phyloP scores from a whole-genome alignment of 2,888 invertebrate species.

The Trichopria drosophilae region DNA sequence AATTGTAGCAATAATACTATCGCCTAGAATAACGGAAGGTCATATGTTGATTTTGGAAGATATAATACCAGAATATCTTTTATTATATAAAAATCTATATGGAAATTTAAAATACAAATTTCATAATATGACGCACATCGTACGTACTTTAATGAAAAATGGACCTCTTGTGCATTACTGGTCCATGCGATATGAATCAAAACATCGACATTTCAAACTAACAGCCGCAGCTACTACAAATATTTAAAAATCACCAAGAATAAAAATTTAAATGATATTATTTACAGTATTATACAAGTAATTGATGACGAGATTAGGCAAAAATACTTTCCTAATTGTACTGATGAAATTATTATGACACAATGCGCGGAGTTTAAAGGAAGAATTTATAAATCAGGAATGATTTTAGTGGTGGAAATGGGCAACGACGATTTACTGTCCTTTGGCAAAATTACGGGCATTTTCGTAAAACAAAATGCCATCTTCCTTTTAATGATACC shows the following conservation, averaged over 20 bases:
- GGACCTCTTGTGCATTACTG: constrained; percentile 31
- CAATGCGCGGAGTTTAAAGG: constrained; percentile 6
- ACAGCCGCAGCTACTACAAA: constrained; percentile 12
- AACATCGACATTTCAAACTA: constrained; percentile 25
- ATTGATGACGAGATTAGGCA: not conserved
- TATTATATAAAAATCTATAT: constrained; percentile 20
- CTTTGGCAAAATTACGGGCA: constrained; percentile 16
- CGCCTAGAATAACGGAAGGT: constrained; percentile 19
- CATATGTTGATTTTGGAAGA: constrained; percentile 13
- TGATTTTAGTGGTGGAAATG: constrained; percentile 17
- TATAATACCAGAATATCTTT: constrained; percentile 22
- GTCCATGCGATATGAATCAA: constrained; percentile 35
- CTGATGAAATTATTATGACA: constrained; percentile 3
- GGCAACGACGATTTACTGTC: constrained; percentile 9
- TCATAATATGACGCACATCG: constrained; percentile 34
- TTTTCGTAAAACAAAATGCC: constrained; percentile 15
- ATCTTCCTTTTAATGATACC: constrained; percentile 11
- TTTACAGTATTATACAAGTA: constrained; percentile 17
- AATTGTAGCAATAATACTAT: constrained; percentile 16
- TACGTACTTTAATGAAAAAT: constrained; percentile 12
- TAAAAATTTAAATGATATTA: constrained; percentile 14
- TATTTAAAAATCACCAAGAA: constrained; percentile 12
- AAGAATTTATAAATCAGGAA: constrained; percentile 11
- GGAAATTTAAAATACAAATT: constrained; percentile 31
- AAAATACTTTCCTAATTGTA: not conserved